These are phyloP conservation scores for Picus viridis DNA, from an alignment of 2,797 vertebrate genomes.

Conservation along the genomic window DNA sequence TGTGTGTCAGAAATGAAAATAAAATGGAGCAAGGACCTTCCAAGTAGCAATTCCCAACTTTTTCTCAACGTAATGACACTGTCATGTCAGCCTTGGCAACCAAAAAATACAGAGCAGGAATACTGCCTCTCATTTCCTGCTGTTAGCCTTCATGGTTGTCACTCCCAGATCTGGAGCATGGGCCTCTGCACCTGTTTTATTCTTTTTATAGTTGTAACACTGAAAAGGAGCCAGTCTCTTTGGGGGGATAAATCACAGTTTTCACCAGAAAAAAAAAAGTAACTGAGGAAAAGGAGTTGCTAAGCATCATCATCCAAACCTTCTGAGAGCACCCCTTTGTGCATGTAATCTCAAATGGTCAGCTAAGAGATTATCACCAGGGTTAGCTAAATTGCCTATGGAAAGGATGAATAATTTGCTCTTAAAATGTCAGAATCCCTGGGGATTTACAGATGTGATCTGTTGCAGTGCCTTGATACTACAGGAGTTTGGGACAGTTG, in stretches of 20 bases:
- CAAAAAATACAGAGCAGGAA: slow-evolving; percentile 26
- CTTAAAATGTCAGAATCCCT: not conserved
- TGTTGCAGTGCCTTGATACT: not conserved
- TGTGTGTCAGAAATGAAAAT: not conserved
- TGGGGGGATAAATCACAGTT: not conserved
- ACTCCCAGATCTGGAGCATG: slow-evolving; percentile 12
- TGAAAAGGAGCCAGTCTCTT: slow-evolving; percentile 5
- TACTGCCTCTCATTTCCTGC: slow-evolving; percentile 50
- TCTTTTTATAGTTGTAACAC: slow-evolving; percentile 16
- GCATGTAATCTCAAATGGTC: not conserved
- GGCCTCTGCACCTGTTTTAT: slow-evolving; percentile 44
- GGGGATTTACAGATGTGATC: slow-evolving; percentile 19
- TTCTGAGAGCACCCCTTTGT: not conserved
- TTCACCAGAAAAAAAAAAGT: not conserved
- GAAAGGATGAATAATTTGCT: not conserved
- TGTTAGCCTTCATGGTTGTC: slow-evolving; percentile 38
- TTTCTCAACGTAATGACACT: not conserved
- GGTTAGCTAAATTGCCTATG: not conserved
- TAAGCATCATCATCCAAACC: not conserved
- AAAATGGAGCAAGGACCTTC: not conserved
- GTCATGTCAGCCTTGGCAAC: slow-evolving; percentile 32
- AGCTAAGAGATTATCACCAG: not conserved
- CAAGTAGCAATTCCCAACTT: not conserved
- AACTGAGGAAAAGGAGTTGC: not conserved
- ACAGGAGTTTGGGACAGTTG: not conserved